Evolutionary conservation across 2,797 vertebrate species (phyloP).

Genomic region (Cynodonichthys magdalenae): DNA sequence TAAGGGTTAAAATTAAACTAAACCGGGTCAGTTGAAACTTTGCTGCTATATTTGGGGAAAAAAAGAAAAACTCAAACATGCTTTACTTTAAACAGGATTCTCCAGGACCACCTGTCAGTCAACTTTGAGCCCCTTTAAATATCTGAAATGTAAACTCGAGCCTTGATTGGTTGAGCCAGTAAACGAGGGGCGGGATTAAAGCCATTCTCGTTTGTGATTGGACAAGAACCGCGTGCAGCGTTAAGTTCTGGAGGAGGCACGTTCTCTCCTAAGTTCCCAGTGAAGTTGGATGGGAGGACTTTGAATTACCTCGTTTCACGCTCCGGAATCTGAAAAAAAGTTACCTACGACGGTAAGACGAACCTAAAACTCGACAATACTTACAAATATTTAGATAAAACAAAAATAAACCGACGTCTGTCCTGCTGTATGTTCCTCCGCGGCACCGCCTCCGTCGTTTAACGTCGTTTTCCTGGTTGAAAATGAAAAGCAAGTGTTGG

Average conservation of each 20-base stretch:
- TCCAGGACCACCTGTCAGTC: constrained; percentile 56
- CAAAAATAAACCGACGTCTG: too few relatives aligned
- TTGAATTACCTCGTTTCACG: constrained; percentile 1
- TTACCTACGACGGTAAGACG: constrained; percentile 55
- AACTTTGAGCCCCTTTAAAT: constrained; percentile 21
- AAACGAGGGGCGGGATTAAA: constrained; percentile 39
- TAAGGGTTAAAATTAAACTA: too few relatives aligned
- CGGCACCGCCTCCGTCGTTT: constrained; percentile 27
- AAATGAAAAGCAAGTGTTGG: background rate
- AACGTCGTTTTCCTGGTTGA: constrained; percentile 56
- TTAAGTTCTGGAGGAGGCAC: constrained; percentile 18
- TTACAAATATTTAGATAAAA: background rate
- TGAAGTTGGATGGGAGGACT: constrained; percentile 49
- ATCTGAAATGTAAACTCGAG: background rate
- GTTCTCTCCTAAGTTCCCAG: constrained; percentile 36
- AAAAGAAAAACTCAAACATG: too few relatives aligned
- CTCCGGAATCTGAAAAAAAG: constrained; percentile 16
- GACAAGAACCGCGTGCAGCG: constrained; percentile 34
- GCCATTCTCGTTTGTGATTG: constrained; percentile 48
- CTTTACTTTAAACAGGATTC: too few relatives aligned
- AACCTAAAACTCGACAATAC: background rate
- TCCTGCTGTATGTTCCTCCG: background rate
- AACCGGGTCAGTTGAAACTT: too few relatives aligned
- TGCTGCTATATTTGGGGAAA: too few relatives aligned
- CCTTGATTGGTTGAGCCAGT: constrained; percentile 62